Base-by-base conservation (phyloP, 2,888 invertebrate species). In the Drosophila emarginata region DNA sequence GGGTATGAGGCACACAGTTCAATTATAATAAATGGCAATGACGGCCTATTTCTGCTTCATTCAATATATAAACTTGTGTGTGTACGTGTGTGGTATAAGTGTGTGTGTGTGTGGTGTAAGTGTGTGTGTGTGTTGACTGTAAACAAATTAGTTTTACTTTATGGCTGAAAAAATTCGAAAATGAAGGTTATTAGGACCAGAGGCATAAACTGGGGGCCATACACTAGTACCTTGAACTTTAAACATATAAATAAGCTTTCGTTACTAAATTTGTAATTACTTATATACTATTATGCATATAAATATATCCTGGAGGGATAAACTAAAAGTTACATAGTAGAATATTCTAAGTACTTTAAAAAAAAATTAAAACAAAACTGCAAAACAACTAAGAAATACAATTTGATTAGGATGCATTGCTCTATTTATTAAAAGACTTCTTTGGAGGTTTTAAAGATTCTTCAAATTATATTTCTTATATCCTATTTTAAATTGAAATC, bases 21-120 rank as follows among this genome's bases (percentile, higher is more conserved):
- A 72, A 82, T 82, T 79, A 85, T 79, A 74, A 71, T 69, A 74
- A 87, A 87, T 81, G 67, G 67, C 70, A 70, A 45, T 50, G 68
- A 15, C 60, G 72, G 61, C 65, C 76, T 58, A 74, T 65, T 74
- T 74, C 18, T 67, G 70, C 45, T 21, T 64, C 28, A 18, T 18
- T 23, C 65, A 23, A 18, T 14, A 23, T 37, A 53, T n/a, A 6
- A 6, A 28, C 28, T 52, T 61, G 26, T n/a, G 40, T 52, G 53
- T 51, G 14, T 39, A 18, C 37, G 54, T 9, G 60, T 23, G 21
- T n/a, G n/a, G n/a, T n/a, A n/a, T n/a, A n/a, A n/a, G 18, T 54
- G 39, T 59, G 40, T 40, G 65, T 63, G 66, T 56, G 18, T 62
- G 18, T 54, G 39, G n/a, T n/a, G n/a, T n/a, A n/a, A n/a, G n/a